Percentiles rank a stretch among this genome's conserved stretches.
Evolutionary conservation across 2,888 invertebrate species (phyloP).

Genomic region (Dryococelus australis): DNA sequence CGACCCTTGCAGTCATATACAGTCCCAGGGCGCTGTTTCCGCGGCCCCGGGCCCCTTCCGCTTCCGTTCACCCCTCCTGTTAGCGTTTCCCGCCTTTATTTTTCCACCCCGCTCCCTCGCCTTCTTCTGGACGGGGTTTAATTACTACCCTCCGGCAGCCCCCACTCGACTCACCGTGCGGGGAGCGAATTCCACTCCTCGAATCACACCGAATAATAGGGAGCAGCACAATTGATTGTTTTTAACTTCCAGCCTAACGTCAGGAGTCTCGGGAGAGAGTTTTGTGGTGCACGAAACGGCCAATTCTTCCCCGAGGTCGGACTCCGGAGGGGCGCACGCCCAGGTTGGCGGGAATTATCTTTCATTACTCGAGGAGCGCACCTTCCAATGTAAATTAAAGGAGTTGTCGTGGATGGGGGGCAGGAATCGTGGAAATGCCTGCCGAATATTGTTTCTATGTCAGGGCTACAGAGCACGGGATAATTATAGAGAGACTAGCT

Average conservation of each 20-base stretch:
- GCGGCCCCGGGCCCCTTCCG: not conserved
- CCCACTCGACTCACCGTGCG: no score
- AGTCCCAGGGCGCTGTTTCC: no score
- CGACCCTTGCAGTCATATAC: no score
- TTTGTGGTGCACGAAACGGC: not conserved
- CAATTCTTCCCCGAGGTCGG: not conserved
- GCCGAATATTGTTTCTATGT: no score
- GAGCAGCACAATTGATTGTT: slow-evolving; percentile 1
- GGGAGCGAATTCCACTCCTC: not conserved
- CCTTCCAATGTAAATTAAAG: not conserved
- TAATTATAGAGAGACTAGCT: no score
- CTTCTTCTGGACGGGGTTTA: no score
- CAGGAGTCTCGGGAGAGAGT: not conserved
- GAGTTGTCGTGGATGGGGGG: no score
- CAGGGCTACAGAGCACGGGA: no score
- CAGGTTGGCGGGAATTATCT: not conserved
- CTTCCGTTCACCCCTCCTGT: not conserved
- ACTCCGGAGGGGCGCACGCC: not conserved
- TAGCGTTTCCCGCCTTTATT: not conserved
- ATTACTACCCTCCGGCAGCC: no score
- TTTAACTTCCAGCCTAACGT: not conserved
- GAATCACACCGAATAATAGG: not conserved
- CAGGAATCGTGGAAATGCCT: no score
- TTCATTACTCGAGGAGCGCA: not conserved
- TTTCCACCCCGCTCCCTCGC: not conserved